Percentiles rank a stretch among this genome's conserved stretches.
Conservation (phyloP, 1,140 invertebrate genomes). For the Philotrypesis tridentata region DNA sequence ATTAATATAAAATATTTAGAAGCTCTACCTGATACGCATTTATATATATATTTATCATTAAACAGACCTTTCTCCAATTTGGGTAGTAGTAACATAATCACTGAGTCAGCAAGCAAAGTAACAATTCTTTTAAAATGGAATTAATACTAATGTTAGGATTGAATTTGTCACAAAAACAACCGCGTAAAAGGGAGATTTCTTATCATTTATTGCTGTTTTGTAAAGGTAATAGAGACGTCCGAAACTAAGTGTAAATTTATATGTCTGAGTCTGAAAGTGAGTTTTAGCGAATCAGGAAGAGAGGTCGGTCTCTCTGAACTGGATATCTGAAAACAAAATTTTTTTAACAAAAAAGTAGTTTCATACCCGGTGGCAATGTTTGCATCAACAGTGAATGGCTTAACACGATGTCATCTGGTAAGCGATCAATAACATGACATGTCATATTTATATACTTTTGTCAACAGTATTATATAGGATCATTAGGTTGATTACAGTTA, state of each 20-base stretch:
- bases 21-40: constrained; percentile 82
- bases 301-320: too few relatives aligned
- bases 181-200: too few relatives aligned
- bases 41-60: constrained; percentile 99
- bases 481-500: constrained; percentile 52
- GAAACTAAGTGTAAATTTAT: too few relatives aligned
- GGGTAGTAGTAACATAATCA: constrained; percentile 93
- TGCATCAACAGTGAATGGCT: constrained; percentile 26
- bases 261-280: too few relatives aligned
- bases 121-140: constrained; percentile 98
- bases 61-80: constrained; percentile 95
- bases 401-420: constrained; percentile 22
- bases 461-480: constrained; percentile 53
- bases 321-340: constrained; percentile 33
- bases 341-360: constrained; percentile 28
- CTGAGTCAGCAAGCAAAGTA: constrained; percentile 96
- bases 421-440: constrained; percentile 34
- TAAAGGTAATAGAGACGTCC: too few relatives aligned
- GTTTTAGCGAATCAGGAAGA: too few relatives aligned
- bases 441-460: constrained; percentile 40
- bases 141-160: too few relatives aligned
- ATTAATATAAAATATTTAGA: background rate
- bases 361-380: background rate
- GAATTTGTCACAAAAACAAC: too few relatives aligned
- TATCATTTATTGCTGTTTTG: too few relatives aligned